phyloP scores from a whole-genome alignment of 2,113 vertebrate species.

The Pyxicephalus adspersus region DNA sequence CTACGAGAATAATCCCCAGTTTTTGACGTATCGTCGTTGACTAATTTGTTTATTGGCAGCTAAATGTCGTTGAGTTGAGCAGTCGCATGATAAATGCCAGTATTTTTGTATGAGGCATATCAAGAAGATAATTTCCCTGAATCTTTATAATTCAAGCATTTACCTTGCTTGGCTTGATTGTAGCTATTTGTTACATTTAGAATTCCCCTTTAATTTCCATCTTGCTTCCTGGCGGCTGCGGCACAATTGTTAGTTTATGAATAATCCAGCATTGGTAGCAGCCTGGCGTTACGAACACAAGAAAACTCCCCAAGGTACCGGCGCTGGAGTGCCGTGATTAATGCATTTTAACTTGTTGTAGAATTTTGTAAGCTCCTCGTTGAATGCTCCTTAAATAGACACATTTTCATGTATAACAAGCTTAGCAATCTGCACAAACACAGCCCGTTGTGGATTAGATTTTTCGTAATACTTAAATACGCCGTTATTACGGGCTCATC shows the following conservation, averaged over 20 bases:
- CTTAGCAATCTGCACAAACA: slow-evolving; percentile 34
- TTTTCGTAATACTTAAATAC: slow-evolving; percentile 13
- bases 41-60: too few species aligned
- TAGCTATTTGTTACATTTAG: too few species aligned
- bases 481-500: slow-evolving; percentile 33
- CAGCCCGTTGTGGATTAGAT: slow-evolving; percentile 16
- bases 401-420: slow-evolving; percentile 31
- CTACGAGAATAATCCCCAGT: too few species aligned
- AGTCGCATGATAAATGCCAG: too few species aligned
- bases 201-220: too few species aligned
- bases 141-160: too few species aligned
- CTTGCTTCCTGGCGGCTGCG: too few species aligned
- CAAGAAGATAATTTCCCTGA: too few species aligned
- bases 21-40: too few species aligned
- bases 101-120: too few species aligned
- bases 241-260: slow-evolving; percentile 1
- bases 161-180: too few species aligned
- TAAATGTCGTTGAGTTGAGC: too few species aligned
- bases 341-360: slow-evolving; percentile 20
- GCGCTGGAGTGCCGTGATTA: slow-evolving; percentile 20
- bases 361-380: neutral
- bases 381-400: slow-evolving; percentile 14
- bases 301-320: slow-evolving; percentile 4
- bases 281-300: neutral
- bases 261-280: slow-evolving; percentile 1